Conservation (phyloP, 92 coral and sea anemone species). For the Epizoanthus fatuus region DNA sequence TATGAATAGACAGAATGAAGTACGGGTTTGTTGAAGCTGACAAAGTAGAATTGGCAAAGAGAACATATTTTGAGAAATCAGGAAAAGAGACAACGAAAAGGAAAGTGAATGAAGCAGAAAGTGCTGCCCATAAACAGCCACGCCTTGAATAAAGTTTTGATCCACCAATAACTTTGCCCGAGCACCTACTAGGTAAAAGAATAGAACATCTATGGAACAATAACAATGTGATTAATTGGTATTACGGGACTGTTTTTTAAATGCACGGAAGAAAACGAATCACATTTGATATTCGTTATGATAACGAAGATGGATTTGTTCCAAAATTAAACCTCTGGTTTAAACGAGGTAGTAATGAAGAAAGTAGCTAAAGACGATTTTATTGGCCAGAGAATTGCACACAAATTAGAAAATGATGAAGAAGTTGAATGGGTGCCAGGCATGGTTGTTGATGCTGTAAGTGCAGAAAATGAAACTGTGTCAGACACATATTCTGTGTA, state of each 20-base stretch:
- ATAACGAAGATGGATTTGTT: conserved; percentile 31
- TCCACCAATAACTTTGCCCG: too few species aligned
- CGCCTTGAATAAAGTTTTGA: too few species aligned
- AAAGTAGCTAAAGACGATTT: conserved; percentile 12
- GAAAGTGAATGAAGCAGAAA: too few species aligned
- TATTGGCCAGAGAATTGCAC: conserved; percentile 19
- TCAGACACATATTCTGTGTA: neutral
- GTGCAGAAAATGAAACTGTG: neutral
- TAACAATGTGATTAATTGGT: conserved; percentile 10
- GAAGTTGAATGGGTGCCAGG: conserved; percentile 29
- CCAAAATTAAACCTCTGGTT: conserved; percentile 11
- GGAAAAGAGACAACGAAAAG: conserved; percentile 17
- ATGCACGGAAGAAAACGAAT: conserved; percentile 26
- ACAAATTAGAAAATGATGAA: conserved; percentile 43
- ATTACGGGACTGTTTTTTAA: conserved; percentile 4
- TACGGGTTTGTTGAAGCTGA: conserved; percentile 16
- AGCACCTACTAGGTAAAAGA: neutral
- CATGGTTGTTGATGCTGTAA: conserved; percentile 23
- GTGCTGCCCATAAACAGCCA: too few species aligned
- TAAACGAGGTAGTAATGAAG: conserved; percentile 10
- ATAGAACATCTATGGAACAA: neutral
- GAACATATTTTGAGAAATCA: conserved; percentile 10
- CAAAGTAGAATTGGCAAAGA: conserved; percentile 21
- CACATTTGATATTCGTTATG: conserved; percentile 22
- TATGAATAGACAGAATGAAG: conserved; percentile 15